Base-by-base conservation (phyloP, 1,140 invertebrate genomes). In the Belonocnema kinseyi region DNA sequence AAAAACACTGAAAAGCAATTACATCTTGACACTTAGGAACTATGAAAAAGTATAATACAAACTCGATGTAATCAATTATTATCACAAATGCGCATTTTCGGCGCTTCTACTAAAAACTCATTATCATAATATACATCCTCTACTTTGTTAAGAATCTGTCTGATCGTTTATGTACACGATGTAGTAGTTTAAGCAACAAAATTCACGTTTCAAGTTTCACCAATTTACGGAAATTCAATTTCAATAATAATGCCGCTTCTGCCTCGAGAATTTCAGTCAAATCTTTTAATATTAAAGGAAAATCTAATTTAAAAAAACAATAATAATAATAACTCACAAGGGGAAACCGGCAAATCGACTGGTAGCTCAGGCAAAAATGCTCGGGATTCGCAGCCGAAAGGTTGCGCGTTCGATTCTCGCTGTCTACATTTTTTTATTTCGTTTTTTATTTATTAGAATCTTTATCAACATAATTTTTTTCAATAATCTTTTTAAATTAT, bases 21-120 rank as follows among this genome's bases (percentile, higher is more conserved):
- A 73, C 76, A 78, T 85, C 77, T 21, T 75, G 74, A 51, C 79
- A 79, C 82, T 86, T 88, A 89, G 82, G 88, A 89, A 89, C 87
- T 89, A 89, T 86, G 80, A 66, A 80, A 83, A 85, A 66, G 58
- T 82, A 81, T 83, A 85, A 75, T 75, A 78, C 79, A 82, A 75
- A 51, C 74, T 73, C 72, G 72, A 26, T 73, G 50, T 73, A 52
- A 73, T 73, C 50, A 74, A 50, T 74, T 54, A 50, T 26, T 72
- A 72, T 74, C 53, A 74, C 73, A 71, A 74, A 52, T 53, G 58
- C 46, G 51, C 50, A 12, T 26, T 14, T 40, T 8, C 26, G 12
- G 58, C 21, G 58, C 16, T 21, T 66, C 58, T 66, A 66, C 26
- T 66, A 33, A 66, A 40, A 33, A 66, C 26, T 33, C 13, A 66